Evolutionary conservation across 2,888 invertebrate species (phyloP), one percentile per base, ranked within the genome.

Genomic region (Drosophila siamana): DNA sequence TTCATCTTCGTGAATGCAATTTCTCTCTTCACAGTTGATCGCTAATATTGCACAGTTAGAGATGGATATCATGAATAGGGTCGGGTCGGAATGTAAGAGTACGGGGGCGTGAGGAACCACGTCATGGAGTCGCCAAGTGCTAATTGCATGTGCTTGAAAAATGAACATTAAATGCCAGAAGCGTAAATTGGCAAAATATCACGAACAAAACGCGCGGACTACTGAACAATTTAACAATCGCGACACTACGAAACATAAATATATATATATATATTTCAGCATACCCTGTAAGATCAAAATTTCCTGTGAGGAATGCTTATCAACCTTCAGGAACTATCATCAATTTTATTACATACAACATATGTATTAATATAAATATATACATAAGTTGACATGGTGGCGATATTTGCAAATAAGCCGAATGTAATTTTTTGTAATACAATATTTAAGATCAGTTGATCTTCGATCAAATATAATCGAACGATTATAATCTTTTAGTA

Each of bases 161-260:
- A 75, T 78, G 78, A 63, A 60, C 64, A 70, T 52, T 69, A 61
- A 78, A 67, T 62, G 50, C 24, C 50, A 80, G 46, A 59, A 60
- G 43, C 64, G 30, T 60, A 78, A 81, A 78, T 66, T 64, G 26
- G 62, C 51, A 63, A 76, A 83, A 86, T 80, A 83, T 73, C 82
- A 82, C 82, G 83, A 83, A 78, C 78, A 43, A 59, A 50, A 30
- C 33, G 4, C n/a, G 11, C n/a, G 33, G n/a, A 33, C 33, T 33
- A 11, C n/a, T 33, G n/a, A 33, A 33, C n/a, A 33, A 33, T 33
- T 33, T 0, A 33, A 11, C 33, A 11, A 33, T 11, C 28, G 61
- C 55, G 46, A 55, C 55, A 16, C 44, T n/a, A 46, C 15, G 15
- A 38, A 55, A 47, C 61, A 61, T 33, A 38, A 71, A 68, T 44